A percentile compares a stretch with the other conserved stretches of the same genome.
Evolutionary conservation across 2,888 invertebrate species (phyloP).

Genomic region (Aromia moschata): DNA sequence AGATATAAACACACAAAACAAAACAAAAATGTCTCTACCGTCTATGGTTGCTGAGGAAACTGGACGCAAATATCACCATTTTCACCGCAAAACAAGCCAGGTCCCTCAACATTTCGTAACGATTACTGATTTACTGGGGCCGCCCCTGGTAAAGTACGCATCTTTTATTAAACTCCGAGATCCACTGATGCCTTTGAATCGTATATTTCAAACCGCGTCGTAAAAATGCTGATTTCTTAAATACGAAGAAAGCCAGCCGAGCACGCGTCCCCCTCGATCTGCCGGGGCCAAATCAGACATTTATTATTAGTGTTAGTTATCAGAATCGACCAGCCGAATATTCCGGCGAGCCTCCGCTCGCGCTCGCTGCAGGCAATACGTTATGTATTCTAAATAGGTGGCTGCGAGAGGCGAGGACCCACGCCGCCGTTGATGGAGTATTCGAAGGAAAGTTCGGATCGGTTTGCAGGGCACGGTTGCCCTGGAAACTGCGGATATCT

Average conservation of each 20-base stretch:
- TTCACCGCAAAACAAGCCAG: too few species aligned
- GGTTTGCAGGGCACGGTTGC: conserved; percentile 52
- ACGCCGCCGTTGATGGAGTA: conserved; percentile 34
- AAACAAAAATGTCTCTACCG: too few species aligned
- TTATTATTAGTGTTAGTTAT: conserved; percentile 3
- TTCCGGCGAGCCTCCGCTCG: background rate
- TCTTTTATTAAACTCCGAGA: too few species aligned
- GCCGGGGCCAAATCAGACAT: background rate
- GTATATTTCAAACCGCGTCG: background rate
- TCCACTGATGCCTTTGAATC: too few species aligned
- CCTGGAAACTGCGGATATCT: conserved; percentile 59
- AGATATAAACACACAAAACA: too few species aligned
- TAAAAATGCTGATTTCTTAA: background rate
- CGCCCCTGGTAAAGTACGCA: too few species aligned
- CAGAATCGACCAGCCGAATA: conserved; percentile 3
- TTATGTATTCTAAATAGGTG: conserved; percentile 24
- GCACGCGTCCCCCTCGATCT: background rate
- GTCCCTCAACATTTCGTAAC: too few species aligned
- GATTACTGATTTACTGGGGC: too few species aligned
- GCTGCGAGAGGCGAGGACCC: conserved; percentile 12
- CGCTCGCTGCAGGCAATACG: conserved; percentile 20
- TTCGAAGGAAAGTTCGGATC: conserved; percentile 45
- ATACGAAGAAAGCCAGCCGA: background rate
- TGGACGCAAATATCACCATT: too few species aligned
- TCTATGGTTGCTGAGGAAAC: too few species aligned